Evolutionary conservation across 2,888 invertebrate species (phyloP).

Genomic region (Chymomyza caudatula): DNA sequence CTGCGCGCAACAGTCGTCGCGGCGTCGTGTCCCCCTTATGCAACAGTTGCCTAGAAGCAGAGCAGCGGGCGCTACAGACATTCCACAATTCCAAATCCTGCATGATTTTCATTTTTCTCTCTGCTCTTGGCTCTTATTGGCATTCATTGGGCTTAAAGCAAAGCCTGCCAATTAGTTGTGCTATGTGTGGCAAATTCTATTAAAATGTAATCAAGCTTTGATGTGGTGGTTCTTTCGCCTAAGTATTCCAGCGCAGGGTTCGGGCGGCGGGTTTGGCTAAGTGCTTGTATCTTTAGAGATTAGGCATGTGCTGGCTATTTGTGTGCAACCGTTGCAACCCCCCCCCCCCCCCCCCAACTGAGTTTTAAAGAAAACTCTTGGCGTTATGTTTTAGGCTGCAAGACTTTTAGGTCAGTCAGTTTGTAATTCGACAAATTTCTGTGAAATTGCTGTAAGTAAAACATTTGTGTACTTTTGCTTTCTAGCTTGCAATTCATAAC

Average conservation of each 20-base stretch:
- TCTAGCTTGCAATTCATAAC: too few species aligned
- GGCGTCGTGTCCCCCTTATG: neutral
- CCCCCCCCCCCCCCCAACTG: too few species aligned
- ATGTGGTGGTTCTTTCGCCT: neutral
- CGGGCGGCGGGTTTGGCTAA: neutral
- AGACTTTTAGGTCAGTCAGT: neutral
- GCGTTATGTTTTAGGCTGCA: too few species aligned
- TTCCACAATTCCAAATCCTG: neutral
- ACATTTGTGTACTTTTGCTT: too few species aligned
- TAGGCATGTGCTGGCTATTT: neutral
- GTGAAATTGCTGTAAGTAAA: neutral
- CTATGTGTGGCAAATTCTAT: neutral
- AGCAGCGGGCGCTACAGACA: neutral
- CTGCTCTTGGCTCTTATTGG: neutral
- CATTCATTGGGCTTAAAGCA: neutral
- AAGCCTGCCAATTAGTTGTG: neutral
- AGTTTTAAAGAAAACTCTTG: neutral
- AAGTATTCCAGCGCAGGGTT: neutral
- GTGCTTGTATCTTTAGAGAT: neutral
- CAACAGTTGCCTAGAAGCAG: conserved; percentile 4
- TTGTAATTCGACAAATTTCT: too few species aligned
- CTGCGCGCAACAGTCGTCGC: neutral
- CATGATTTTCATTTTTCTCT: neutral
- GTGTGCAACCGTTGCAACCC: neutral
- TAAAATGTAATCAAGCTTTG: neutral